Conservation (phyloP, 1,140 invertebrate genomes). For the Ctenoplectra terminalis region DNA sequence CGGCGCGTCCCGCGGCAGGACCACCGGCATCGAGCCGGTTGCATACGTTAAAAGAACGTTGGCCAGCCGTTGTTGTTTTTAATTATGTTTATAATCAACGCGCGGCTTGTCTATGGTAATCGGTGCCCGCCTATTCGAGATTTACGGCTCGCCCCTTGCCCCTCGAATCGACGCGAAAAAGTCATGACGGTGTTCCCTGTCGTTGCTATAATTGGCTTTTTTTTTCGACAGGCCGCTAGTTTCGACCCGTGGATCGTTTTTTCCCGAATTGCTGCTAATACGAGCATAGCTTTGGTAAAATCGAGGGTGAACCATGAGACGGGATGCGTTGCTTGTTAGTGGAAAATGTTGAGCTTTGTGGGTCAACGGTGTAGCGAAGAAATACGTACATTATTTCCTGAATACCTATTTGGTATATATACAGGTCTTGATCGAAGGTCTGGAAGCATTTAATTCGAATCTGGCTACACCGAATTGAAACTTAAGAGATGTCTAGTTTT, state of each 20-base stretch:
- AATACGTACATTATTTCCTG: too few relatives aligned
- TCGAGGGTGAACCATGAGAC: too few relatives aligned
- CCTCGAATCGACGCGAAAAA: constrained; percentile 59
- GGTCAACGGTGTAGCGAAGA: too few relatives aligned
- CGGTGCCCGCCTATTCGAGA: constrained; percentile 75
- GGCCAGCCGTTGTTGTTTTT: constrained; percentile 80
- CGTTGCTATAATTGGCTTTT: not conserved
- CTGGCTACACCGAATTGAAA: not conserved
- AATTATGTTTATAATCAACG: constrained; percentile 83
- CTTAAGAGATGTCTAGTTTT: not conserved
- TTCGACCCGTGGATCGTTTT: not conserved
- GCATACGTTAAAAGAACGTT: constrained; percentile 76
- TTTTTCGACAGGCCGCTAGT: not conserved
- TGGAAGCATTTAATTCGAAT: not conserved
- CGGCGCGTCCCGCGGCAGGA: constrained; percentile 73
- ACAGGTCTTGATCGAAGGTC: fast-evolving
- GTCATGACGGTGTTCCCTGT: not conserved
- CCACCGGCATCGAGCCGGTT: constrained; percentile 81
- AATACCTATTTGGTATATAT: too few relatives aligned
- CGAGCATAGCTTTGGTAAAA: too few relatives aligned
- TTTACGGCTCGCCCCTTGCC: constrained; percentile 72
- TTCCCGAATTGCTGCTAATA: too few relatives aligned
- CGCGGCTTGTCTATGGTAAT: constrained; percentile 83
- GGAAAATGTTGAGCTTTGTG: too few relatives aligned
- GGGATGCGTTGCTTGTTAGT: too few relatives aligned